Evolutionary conservation across 2,888 invertebrate species (phyloP).

Genomic region (Myopa tessellatipennis): DNA sequence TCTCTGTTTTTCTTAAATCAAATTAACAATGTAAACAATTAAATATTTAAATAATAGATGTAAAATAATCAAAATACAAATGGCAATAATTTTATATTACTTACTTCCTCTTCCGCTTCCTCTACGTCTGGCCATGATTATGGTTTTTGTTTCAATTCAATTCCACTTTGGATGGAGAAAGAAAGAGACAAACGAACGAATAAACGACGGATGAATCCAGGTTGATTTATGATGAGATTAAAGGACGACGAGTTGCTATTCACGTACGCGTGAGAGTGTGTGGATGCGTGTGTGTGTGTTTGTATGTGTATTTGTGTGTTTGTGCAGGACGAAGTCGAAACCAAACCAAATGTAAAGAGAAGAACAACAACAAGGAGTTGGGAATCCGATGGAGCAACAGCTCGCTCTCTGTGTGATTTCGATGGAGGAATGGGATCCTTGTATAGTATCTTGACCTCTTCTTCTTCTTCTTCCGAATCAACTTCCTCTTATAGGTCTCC

Average conservation of each 20-base stretch:
- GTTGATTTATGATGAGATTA: slow-evolving; percentile 22
- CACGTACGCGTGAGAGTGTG: background rate
- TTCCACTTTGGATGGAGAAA: slow-evolving; percentile 6
- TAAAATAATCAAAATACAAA: no score
- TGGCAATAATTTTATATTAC: slow-evolving; percentile 41
- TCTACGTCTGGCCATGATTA: slow-evolving; percentile 60
- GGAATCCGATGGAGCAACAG: no score
- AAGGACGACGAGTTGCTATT: background rate
- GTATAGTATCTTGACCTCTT: slow-evolving; percentile 7
- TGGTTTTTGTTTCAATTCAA: background rate
- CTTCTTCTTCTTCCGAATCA: background rate
- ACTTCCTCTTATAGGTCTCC: no score
- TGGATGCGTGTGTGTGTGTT: background rate
- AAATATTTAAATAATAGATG: no score
- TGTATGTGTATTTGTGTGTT: no score
- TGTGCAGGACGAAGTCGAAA: no score
- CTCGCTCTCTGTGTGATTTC: no score
- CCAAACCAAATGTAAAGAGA: background rate
- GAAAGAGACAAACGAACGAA: background rate
- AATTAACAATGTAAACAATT: no score
- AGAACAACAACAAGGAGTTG: background rate
- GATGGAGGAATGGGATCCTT: background rate
- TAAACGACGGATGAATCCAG: slow-evolving; percentile 5
- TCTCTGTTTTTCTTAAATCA: no score
- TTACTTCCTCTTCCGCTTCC: slow-evolving; percentile 64